Evolutionary conservation across 2,888 invertebrate species (phyloP).

Genomic region (Tipula lateralis): DNA sequence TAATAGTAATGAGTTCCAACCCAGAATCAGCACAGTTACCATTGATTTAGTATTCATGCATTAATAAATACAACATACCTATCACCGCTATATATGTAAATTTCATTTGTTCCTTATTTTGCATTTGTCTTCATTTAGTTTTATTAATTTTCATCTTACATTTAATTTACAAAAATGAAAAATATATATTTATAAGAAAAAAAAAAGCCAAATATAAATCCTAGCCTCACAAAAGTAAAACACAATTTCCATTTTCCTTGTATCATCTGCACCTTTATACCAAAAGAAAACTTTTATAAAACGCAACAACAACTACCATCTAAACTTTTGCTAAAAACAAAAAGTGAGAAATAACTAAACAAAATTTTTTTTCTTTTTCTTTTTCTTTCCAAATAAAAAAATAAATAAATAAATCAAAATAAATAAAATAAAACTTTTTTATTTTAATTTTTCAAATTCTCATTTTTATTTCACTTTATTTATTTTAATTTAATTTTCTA

Average conservation of each 20-base stretch:
- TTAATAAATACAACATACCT: too few relatives aligned
- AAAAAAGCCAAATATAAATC: not conserved
- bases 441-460: not conserved
- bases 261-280: not conserved
- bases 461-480: not conserved
- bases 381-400: not conserved
- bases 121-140: not conserved
- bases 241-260: not conserved
- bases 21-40: too few relatives aligned
- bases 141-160: not conserved
- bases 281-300: not conserved
- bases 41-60: too few relatives aligned
- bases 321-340: not conserved
- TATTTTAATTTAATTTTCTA: not conserved
- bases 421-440: not conserved
- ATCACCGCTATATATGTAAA: too few relatives aligned
- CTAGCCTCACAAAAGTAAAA: not conserved
- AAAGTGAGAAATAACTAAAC: constrained; percentile 12
- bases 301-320: not conserved
- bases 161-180: not conserved
- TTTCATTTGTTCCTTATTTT: not conserved
- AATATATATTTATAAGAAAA: not conserved
- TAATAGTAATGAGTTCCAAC: too few relatives aligned
- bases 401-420: not conserved
- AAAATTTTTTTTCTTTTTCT: not conserved